Percentiles rank a stretch among this genome's conserved stretches.
Evolutionary conservation across 1,140 invertebrate species (phyloP).

Genomic region (Drosophila baimaii): DNA sequence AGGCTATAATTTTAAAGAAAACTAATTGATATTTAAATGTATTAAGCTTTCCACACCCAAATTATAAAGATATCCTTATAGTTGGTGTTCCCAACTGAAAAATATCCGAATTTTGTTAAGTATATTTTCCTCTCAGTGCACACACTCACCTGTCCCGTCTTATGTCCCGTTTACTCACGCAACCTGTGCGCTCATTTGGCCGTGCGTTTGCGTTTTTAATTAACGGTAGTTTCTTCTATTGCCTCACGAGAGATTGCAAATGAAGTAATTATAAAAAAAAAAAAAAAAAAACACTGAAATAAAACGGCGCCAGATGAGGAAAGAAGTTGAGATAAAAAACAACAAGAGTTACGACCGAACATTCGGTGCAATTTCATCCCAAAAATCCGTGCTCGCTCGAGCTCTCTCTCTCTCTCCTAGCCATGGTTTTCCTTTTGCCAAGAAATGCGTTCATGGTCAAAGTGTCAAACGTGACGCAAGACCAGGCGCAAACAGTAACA

Average conservation of each 20-base stretch:
- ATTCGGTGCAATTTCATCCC: conserved; percentile 58
- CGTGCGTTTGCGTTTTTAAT: conserved; percentile 78
- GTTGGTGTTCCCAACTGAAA: neutral
- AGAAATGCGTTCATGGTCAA: conserved; percentile 80
- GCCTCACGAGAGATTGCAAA: conserved; percentile 77
- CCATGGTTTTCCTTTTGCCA: conserved; percentile 62
- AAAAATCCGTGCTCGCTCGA: neutral
- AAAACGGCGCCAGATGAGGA: conserved; percentile 27
- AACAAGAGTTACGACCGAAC: conserved; percentile 62
- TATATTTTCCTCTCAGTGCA: neutral
- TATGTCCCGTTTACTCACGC: conserved; percentile 19
- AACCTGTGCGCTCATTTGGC: conserved; percentile 56
- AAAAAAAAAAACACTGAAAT: conserved; percentile 25
- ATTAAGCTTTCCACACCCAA: no score
- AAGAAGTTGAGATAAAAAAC: conserved; percentile 30
- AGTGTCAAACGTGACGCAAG: conserved; percentile 70
- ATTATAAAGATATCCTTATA: neutral
- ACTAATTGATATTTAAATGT: no score
- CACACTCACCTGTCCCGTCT: conserved; percentile 13
- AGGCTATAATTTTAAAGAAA: no score
- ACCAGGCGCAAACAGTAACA: conserved; percentile 33
- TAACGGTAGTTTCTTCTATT: conserved; percentile 78
- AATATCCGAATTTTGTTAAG: no score
- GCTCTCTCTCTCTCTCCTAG: conserved; percentile 36
- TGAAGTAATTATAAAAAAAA: conserved; percentile 75